Evolutionary conservation across 1,140 invertebrate species (phyloP).

Genomic region (Psix sp.): DNA sequence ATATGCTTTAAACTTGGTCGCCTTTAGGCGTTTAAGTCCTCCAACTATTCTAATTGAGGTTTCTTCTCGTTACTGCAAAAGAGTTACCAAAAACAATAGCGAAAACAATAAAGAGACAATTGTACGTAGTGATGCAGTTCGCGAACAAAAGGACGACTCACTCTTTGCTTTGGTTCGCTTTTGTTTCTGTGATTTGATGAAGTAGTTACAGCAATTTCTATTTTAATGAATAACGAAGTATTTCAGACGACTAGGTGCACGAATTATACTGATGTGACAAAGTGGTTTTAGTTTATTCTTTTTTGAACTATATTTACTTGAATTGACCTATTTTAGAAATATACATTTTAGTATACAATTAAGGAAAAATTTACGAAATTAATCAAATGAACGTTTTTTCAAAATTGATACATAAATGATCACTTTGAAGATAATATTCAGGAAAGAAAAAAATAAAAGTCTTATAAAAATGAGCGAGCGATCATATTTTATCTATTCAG

Average conservation of each 20-base stretch:
- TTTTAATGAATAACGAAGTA: conserved; percentile 66
- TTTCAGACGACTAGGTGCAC: conserved; percentile 29
- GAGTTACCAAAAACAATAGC: conserved; percentile 73
- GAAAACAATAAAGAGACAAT: conserved; percentile 69
- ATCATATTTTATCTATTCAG: too few relatives aligned
- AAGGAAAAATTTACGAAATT: too few relatives aligned
- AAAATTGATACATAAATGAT: too few relatives aligned
- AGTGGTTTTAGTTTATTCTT: conserved; percentile 21
- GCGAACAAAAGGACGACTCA: conserved; percentile 65
- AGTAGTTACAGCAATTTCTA: conserved; percentile 41
- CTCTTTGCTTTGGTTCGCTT: conserved; percentile 52
- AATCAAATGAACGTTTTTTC: too few relatives aligned
- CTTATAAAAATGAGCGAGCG: too few relatives aligned
- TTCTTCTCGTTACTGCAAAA: conserved; percentile 73
- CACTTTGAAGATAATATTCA: too few relatives aligned
- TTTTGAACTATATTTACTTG: too few relatives aligned
- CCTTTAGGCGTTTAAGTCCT: conserved; percentile 75
- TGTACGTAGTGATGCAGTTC: conserved; percentile 66
- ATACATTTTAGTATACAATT: too few relatives aligned
- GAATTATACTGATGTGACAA: conserved; percentile 23
- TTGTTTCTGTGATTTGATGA: conserved; percentile 51
- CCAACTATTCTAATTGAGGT: conserved; percentile 76
- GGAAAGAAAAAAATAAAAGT: too few relatives aligned
- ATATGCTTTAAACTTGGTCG: conserved; percentile 66
- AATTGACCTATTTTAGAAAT: too few relatives aligned